Base-by-base conservation (phyloP, 2,113 vertebrate genomes). In the Xiphophorus maculatus region DNA sequence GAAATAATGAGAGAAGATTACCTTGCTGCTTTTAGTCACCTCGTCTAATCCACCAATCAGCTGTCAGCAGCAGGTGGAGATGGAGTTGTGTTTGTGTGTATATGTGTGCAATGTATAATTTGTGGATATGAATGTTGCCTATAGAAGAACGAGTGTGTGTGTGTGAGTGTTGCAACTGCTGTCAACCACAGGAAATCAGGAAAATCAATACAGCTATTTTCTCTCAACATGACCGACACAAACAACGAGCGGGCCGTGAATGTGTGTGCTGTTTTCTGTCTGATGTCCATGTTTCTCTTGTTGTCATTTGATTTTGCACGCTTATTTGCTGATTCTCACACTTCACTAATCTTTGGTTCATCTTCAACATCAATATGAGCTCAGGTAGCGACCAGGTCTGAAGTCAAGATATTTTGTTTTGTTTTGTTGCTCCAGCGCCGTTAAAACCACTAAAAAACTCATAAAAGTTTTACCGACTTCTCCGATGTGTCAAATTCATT, bases 1-100 rank as follows among this genome's bases (percentile, higher is more conserved):
- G 97, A 97, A 98, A 99, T 99, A 99, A 99, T 98, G 97, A 97
- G 96, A 96, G 96, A 97, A 97, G 97, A 99, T 98, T 98, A 97
- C 97, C 96, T 96, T 95, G 95, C 76, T 95, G 96, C 97, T 99
- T 98, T 98, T 97, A 98, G 97, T 97, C 97, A 97, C 97, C 97
- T 97, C 96, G 96, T 97, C 96, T 96, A 97, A 98, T 97, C 96
- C 96, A 97, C 96, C 96, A 97, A 98, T 99, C 96, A 97, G 96
- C 96, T 98, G 97, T 97, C 97, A 97, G 96, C 94, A 95, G 88
- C 94, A 95, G 85, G 86, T 87, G 42, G 30, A 95, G 94, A 48
- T 70, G 76, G 60, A 81, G 68, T 65, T n/a, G 71, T 75, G 69
- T 76, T 73, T 80, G 67, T 81, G 81, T 79, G 73, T 73, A 70